A percentile compares a stretch with the other conserved stretches of the same genome.
phyloP scores from a whole-genome alignment of 2,113 vertebrate genomes.

The Misgurnus mizolepis region DNA sequence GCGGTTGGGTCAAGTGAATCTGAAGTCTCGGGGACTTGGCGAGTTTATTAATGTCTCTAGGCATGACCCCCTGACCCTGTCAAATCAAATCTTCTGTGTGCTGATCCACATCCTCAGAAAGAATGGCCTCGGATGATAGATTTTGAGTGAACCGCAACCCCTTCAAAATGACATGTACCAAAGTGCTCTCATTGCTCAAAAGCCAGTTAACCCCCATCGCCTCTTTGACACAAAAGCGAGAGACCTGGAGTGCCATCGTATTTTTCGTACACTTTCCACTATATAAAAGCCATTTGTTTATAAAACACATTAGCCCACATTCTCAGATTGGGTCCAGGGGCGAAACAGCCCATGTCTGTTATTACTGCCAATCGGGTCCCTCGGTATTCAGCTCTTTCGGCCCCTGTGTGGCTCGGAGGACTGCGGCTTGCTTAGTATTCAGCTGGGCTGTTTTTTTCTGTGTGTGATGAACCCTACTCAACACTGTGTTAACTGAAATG shows the following conservation, averaged over 20 bases:
- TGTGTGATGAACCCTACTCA: constrained; percentile 72
- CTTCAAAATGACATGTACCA: constrained; percentile 55
- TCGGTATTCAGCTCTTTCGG: neutral
- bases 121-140: constrained; percentile 53
- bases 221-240: constrained; percentile 45
- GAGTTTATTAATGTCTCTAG: constrained; percentile 60
- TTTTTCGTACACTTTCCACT: constrained; percentile 39
- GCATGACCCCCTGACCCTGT: constrained; percentile 54
- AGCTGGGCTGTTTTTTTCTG: constrained; percentile 50
- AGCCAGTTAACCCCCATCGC: constrained; percentile 58
- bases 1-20: constrained; percentile 50
- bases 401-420: neutral
- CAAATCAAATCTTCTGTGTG: constrained; percentile 57
- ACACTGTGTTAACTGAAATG: constrained; percentile 82
- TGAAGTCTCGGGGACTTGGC: constrained; percentile 38
- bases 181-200: constrained; percentile 48
- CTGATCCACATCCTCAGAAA: constrained; percentile 56
- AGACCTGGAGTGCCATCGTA: constrained; percentile 36
- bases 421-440: constrained; percentile 57
- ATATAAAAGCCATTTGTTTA: constrained; percentile 56
- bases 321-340: constrained; percentile 46
- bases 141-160: constrained; percentile 57
- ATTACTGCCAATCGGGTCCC: neutral
- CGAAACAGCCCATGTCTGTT: constrained; percentile 26
- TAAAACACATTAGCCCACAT: constrained; percentile 51